These are phyloP conservation scores for Neolamprologus tretocephalus DNA, from an alignment of 2,113 vertebrate genomes.

Conservation along the genomic window DNA sequence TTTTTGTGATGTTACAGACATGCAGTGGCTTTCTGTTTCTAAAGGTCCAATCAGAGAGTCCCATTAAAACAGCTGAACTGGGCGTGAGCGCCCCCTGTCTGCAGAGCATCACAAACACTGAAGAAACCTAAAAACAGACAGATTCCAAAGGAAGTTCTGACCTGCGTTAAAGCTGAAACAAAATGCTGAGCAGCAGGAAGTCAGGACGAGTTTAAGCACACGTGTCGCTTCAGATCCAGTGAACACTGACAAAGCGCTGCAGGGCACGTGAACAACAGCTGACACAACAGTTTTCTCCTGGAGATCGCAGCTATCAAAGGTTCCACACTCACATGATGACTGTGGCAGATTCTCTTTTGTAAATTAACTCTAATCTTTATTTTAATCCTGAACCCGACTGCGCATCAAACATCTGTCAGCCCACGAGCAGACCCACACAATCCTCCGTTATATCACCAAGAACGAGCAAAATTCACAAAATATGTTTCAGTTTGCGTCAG, in stretches of 20 bases:
- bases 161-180: neutral
- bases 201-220: neutral
- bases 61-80: neutral
- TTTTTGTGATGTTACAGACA: neutral
- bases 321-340: neutral
- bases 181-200: neutral
- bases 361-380: neutral
- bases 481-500: neutral
- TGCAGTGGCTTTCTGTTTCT: neutral
- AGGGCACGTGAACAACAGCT: neutral
- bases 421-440: neutral
- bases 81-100: neutral
- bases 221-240: neutral
- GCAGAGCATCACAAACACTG: neutral
- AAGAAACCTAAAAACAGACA: neutral
- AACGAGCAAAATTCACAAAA: neutral
- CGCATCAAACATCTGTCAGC: neutral
- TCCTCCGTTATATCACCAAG: neutral
- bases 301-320: neutral
- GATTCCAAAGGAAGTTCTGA: neutral
- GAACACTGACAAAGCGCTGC: accelerated
- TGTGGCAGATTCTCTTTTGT: neutral
- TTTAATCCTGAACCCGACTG: neutral
- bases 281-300: neutral
- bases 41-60: neutral